These are phyloP conservation scores for Clamator glandarius DNA, from an alignment of 2,797 vertebrate genomes.

Conservation along the genomic window DNA sequence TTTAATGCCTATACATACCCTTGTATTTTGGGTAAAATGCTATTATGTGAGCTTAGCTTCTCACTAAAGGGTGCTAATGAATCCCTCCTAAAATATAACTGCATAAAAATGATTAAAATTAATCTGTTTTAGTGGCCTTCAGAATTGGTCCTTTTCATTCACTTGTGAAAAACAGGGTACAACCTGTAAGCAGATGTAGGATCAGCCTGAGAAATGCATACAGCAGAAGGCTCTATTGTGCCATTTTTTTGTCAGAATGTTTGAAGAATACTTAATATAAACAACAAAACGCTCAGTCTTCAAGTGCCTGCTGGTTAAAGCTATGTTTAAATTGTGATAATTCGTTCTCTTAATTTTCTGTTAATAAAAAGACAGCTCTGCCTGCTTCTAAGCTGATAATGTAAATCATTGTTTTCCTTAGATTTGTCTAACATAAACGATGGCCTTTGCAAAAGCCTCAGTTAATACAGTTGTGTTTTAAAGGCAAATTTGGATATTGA, in stretches of 20 bases:
- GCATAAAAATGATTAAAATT: not conserved
- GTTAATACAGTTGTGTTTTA: not conserved
- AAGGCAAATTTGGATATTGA: not conserved
- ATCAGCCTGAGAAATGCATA: not conserved
- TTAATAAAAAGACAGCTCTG: not conserved
- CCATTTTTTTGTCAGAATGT: conserved; percentile 10
- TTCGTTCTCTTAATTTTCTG: not conserved
- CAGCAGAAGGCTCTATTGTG: conserved; percentile 44
- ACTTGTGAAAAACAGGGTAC: not conserved
- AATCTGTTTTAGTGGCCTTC: conserved; percentile 11
- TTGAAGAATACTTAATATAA: conserved; percentile 49
- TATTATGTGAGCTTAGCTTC: not conserved
- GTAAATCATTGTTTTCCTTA: not conserved
- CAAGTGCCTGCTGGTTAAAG: conserved; percentile 34
- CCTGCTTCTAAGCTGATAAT: not conserved
- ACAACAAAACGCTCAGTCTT: conserved; percentile 3
- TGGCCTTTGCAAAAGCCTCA: not conserved
- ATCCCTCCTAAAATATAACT: not conserved
- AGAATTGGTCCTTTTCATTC: not conserved
- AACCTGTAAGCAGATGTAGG: not conserved
- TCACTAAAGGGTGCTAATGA: not conserved
- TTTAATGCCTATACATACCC: not conserved
- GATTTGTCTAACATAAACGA: not conserved
- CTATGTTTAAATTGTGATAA: not conserved
- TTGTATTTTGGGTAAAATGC: not conserved